phyloP scores from a whole-genome alignment of 2,797 vertebrate genomes.

The Notoglanidium macrostoma region DNA sequence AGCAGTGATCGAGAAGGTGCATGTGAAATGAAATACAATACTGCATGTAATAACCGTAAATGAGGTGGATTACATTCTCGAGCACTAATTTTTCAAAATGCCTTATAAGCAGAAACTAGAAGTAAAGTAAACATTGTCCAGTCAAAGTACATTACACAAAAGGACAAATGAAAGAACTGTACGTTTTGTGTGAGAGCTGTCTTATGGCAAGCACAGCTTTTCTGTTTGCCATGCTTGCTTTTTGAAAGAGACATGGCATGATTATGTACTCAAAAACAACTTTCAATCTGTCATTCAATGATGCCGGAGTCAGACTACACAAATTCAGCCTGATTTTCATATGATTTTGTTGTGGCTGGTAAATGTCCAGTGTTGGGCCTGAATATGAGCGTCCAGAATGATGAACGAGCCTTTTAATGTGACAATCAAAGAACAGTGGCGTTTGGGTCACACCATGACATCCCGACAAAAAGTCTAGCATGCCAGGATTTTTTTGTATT shows the following conservation, averaged over 20 bases:
- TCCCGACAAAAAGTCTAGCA: no score
- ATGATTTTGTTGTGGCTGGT: no score
- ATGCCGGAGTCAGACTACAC: no score
- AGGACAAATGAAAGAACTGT: not conserved
- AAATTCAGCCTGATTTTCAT: no score
- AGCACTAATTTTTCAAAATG: not conserved
- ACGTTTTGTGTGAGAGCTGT: not conserved
- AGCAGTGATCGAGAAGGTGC: not conserved
- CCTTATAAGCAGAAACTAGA: not conserved
- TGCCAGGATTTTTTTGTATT: no score
- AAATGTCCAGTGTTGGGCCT: no score
- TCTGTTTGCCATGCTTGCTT: not conserved
- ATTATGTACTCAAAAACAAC: not conserved
- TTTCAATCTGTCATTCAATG: not conserved
- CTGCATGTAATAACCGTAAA: not conserved
- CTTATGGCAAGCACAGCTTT: not conserved
- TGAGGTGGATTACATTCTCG: not conserved
- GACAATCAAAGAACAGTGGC: no score
- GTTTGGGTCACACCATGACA: no score
- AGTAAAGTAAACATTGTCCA: not conserved
- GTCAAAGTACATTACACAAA: not conserved
- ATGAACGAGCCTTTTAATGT: no score
- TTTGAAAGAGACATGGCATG: not conserved
- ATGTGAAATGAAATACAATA: not conserved
- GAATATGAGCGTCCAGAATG: no score